A percentile compares a stretch with the other conserved stretches of the same genome.
Evolutionary conservation across 2,888 invertebrate genomes (phyloP).

Genomic region (Vandiemenella viatica): DNA sequence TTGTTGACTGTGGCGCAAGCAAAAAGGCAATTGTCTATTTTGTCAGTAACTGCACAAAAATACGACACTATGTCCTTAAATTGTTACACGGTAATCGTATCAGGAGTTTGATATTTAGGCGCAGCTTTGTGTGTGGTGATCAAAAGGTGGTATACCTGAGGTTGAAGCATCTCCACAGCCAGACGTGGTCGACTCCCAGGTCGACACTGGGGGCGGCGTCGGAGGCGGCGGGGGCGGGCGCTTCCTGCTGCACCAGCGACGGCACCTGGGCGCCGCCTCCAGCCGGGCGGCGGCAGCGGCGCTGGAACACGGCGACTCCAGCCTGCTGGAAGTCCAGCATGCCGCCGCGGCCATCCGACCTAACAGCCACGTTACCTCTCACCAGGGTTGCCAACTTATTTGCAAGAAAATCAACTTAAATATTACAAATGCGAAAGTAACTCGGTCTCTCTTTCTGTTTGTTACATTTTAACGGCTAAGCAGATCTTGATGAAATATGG

Average conservation of each 20-base stretch:
- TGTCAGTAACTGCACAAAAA: no score
- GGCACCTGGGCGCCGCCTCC: slow-evolving; percentile 24
- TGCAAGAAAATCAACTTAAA: no score
- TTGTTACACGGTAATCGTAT: no score
- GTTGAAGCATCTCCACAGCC: slow-evolving; percentile 54
- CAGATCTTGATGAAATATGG: no score
- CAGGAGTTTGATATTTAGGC: no score
- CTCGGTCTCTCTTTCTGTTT: no score
- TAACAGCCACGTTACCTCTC: neutral
- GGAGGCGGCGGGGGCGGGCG: neutral
- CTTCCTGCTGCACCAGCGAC: neutral
- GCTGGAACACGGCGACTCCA: slow-evolving; percentile 42
- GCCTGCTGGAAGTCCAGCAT: slow-evolving; percentile 43
- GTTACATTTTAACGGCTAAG: no score
- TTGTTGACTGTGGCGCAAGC: no score
- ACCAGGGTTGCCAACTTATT: neutral
- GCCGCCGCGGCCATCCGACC: neutral
- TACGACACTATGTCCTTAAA: no score
- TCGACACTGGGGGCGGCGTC: neutral
- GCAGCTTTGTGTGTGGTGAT: no score
- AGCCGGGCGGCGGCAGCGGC: slow-evolving; percentile 34
- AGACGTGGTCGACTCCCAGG: slow-evolving; percentile 34
- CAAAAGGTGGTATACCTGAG: slow-evolving; percentile 36
- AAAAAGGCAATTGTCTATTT: no score
- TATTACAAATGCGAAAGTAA: no score